These are phyloP conservation scores for Autographa pulchrina DNA, from an alignment of 2,888 invertebrate genomes.

Conservation along the genomic window DNA sequence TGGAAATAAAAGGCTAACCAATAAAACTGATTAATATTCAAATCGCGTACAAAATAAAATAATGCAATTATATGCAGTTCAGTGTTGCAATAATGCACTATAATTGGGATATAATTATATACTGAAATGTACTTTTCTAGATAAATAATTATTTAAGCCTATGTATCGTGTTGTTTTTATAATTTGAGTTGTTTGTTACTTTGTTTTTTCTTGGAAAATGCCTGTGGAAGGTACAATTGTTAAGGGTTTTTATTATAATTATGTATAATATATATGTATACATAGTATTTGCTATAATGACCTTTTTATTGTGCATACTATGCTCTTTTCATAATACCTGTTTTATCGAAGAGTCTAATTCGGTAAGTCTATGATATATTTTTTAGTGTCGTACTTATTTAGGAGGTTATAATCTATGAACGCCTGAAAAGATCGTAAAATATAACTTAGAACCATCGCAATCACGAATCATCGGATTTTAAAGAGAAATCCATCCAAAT, in stretches of 20 bases:
- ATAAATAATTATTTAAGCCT: slow-evolving; percentile 11
- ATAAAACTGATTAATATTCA: slow-evolving; percentile 29
- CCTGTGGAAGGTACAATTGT: not conserved
- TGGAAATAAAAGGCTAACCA: slow-evolving; percentile 15
- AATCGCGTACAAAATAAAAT: slow-evolving; percentile 37
- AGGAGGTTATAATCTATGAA: not conserved
- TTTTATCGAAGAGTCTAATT: no score
- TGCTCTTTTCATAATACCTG: no score
- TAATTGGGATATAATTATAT: slow-evolving; percentile 29
- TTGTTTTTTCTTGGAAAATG: not conserved
- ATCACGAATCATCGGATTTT: no score
- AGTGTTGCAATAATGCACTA: slow-evolving; percentile 9
- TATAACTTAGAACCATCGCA: not conserved
- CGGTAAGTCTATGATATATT: no score
- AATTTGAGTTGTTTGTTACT: not conserved
- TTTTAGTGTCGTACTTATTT: no score
- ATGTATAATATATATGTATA: no score
- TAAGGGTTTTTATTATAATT: no score
- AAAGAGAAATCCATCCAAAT: not conserved
- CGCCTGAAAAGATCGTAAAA: not conserved
- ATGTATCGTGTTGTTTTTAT: not conserved
- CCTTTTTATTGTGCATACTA: no score
- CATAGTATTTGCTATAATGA: no score
- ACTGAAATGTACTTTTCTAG: slow-evolving; percentile 16
- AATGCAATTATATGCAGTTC: slow-evolving; percentile 18